A percentile compares a stretch with the other conserved stretches of the same genome.
phyloP scores from a whole-genome alignment of 2,113 vertebrate genomes.

The Candoia aspera region DNA sequence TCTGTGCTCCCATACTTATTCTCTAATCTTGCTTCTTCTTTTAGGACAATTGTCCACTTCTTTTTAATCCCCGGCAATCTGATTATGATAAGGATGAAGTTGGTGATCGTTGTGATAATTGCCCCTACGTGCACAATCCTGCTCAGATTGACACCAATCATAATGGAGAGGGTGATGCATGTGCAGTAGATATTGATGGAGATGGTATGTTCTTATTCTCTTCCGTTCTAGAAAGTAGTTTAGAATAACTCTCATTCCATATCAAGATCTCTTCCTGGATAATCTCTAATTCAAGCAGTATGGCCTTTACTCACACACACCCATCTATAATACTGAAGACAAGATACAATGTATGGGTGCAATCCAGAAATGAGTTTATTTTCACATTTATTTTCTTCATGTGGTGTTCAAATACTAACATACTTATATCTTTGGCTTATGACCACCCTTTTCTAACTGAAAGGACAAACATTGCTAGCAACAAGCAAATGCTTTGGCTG shows the following conservation, averaged over 20 bases:
- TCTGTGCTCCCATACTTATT: neutral
- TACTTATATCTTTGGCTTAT: neutral
- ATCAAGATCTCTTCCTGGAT: neutral
- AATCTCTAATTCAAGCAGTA: neutral
- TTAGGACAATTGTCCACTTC: conserved; percentile 94
- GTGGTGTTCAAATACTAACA: neutral
- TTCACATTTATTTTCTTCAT: neutral
- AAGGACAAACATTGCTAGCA: neutral
- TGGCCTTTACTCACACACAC: neutral
- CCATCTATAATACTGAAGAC: neutral
- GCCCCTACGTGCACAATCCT: conserved; percentile 93
- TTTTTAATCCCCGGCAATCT: conserved; percentile 93
- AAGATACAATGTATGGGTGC: neutral
- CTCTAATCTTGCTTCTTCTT: conserved; percentile 3
- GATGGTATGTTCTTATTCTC: conserved; percentile 80
- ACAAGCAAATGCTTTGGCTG: neutral
- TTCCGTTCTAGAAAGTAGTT: neutral
- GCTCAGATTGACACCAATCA: conserved; percentile 94
- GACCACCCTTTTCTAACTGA: neutral
- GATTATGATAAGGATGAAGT: conserved; percentile 98
- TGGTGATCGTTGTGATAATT: conserved; percentile 96
- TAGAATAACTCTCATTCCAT: neutral
- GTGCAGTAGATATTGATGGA: conserved; percentile 94
- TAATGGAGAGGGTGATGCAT: conserved; percentile 94
- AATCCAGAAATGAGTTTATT: neutral